These are phyloP conservation scores for Diloba caeruleocephala DNA, from an alignment of 2,888 invertebrate genomes.

Conservation along the genomic window DNA sequence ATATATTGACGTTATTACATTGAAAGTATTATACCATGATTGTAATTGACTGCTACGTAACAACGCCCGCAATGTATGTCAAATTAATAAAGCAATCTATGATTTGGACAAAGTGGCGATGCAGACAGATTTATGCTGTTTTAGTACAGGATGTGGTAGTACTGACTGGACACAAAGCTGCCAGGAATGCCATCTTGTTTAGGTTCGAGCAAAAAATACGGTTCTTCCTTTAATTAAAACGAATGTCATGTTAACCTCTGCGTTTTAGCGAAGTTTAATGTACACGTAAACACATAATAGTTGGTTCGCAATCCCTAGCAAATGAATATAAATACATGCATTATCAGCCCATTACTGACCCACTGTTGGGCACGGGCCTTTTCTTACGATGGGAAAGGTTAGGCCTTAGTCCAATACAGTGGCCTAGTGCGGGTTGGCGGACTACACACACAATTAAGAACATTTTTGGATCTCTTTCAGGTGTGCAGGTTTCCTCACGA, in stretches of 20 bases:
- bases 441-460: no score
- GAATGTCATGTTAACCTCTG: neutral
- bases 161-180: neutral
- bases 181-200: neutral
- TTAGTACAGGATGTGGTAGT: constrained; percentile 18
- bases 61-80: constrained; percentile 44
- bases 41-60: constrained; percentile 31
- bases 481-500: no score
- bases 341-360: no score
- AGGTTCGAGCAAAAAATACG: constrained; percentile 13
- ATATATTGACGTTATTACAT: constrained; percentile 12
- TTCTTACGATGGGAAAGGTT: no score
- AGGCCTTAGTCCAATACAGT: no score
- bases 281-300: neutral
- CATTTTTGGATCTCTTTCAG: no score
- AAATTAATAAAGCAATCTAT: constrained; percentile 43
- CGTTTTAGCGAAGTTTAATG: neutral
- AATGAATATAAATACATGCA: no score
- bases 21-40: constrained; percentile 15
- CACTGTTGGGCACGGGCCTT: no score
- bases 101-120: constrained; percentile 20
- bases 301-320: constrained; percentile 7
- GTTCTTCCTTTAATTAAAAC: constrained; percentile 2
- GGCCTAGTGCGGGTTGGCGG: no score
- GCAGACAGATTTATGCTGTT: constrained; percentile 27